These are phyloP conservation scores for Enteromius argenteus DNA, from an alignment of 2,797 vertebrate genomes.

Conservation along the genomic window DNA sequence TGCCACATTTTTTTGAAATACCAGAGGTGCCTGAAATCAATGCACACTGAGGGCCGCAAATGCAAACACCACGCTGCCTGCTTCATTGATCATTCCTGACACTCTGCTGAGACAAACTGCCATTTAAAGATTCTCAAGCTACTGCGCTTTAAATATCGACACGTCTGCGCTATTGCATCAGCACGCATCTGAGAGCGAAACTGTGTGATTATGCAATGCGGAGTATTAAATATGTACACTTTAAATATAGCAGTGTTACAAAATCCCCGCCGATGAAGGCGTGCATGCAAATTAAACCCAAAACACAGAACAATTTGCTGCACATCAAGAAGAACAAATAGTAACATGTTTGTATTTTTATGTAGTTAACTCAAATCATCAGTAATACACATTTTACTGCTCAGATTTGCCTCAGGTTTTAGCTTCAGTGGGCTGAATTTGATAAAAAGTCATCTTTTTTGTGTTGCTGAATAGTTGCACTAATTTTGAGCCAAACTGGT, in stretches of 20 bases:
- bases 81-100: neutral
- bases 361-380: neutral
- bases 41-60: constrained; percentile 18
- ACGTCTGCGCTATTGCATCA: constrained; percentile 2
- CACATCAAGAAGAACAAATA: neutral
- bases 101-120: neutral
- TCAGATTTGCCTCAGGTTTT: neutral
- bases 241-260: neutral
- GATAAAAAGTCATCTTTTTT: neutral
- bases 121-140: constrained; percentile 9
- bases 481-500: neutral
- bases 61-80: constrained; percentile 5
- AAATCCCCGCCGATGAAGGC: neutral
- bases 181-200: neutral
- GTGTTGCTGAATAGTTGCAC: neutral
- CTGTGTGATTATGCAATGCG: neutral
- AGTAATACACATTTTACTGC: neutral
- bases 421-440: neutral
- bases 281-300: neutral
- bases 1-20: constrained; percentile 22
- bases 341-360: no score
- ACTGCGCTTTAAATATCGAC: neutral
- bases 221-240: constrained; percentile 7
- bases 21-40: constrained; percentile 41
- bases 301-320: constrained; percentile 10